Conservation (phyloP, 1,140 invertebrate species). For the Brachionus rubens region DNA sequence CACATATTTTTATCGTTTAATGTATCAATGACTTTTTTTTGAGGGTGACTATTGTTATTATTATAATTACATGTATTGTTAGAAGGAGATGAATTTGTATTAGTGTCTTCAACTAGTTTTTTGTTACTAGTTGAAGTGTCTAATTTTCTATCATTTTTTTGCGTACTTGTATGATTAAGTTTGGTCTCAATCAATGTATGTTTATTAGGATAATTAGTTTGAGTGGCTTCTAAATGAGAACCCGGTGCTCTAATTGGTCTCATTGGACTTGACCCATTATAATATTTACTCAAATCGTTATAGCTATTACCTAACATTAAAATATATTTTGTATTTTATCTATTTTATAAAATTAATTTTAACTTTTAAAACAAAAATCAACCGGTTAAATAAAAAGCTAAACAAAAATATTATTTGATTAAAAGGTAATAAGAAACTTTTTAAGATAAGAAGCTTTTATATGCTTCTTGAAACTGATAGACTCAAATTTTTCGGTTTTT, state of each 20-base stretch:
- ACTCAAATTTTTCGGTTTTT: too few species aligned
- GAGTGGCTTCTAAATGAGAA: background rate
- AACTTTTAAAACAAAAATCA: too few species aligned
- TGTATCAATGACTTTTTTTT: constrained; percentile 17
- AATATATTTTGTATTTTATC: too few species aligned
- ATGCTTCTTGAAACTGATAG: too few species aligned
- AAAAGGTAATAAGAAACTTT: too few species aligned
- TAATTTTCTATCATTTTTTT: constrained; percentile 20
- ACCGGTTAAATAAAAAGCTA: too few species aligned
- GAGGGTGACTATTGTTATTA: background rate
- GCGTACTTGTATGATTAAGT: too few species aligned
- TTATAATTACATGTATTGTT: background rate
- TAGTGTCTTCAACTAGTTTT: too few species aligned
- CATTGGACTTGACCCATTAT: background rate
- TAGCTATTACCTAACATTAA: constrained; percentile 3
- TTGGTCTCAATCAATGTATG: background rate
- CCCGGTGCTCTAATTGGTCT: background rate
- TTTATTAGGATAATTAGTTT: background rate
- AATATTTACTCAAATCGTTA: constrained; percentile 24
- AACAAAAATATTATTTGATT: too few species aligned
- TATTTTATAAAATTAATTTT: too few species aligned
- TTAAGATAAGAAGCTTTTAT: too few species aligned
- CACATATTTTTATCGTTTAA: constrained; percentile 45
- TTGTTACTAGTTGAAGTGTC: background rate
- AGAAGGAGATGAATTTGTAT: background rate